Evolutionary conservation across 2,113 vertebrate genomes (phyloP), one percentile per base, ranked within the genome.

Genomic region (Silurus asotus): DNA sequence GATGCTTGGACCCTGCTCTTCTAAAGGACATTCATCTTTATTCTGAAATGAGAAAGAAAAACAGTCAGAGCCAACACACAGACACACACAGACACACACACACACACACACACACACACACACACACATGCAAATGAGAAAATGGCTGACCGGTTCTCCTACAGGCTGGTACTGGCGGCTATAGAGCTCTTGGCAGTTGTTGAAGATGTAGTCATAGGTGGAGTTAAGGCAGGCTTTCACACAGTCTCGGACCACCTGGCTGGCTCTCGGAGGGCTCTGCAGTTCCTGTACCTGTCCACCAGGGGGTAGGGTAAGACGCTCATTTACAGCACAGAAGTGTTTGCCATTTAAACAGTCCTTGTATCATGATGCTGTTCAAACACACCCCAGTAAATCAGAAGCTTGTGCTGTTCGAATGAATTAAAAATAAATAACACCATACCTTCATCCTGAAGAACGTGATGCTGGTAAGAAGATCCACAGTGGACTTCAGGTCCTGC

Each of bases 371-470:
- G 17, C 8, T 15, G 25, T 19, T 45, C 67, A 17, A 70, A 45
- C 28, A 19, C 6, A 17, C 67, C 67, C 28, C 45, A 6, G 28
- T 28, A 45, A 14, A 28, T 28, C 65, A 15, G 25, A 14, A 14
- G 8, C 62, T n/a, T 4, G 11, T 4, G 23, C 8, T 11, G 62
- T 5, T 25, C 37, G 37, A 37, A 37, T 2, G 1, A 37, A 37
- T 2, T 37, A 37, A 37, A 37, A 37, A 37, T 37, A 37, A 37
- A 23, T 2, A 20, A 45, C 37, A 10, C 19, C 56, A 19, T 94
- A 99, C 98, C 97, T 99, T 99, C 98, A 99, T 99, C 90, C 98
- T 96, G 94, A 99, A 99, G 94, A 99, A 99, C 0, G 98, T 99
- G 93, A 99, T 99, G 94, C 98, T 99, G 89, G 98, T 99, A 87